Evolutionary conservation across 35 echinoderm and acorn worm genomes (phyloP).

Genomic region (Hemicentrotus pulcherrimus): DNA sequence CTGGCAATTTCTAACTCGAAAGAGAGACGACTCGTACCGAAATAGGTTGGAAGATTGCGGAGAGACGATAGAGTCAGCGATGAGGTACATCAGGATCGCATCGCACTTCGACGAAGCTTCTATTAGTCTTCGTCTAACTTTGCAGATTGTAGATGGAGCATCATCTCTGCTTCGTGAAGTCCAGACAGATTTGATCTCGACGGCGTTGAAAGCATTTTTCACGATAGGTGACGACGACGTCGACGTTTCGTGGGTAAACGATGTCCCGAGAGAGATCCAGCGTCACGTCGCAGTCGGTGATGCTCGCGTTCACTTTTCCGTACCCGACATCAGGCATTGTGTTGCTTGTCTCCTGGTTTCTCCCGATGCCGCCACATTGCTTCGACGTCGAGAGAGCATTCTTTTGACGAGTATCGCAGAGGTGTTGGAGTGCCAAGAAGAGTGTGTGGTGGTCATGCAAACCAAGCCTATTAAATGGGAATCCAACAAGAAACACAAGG

Average conservation of each 20-base stretch:
- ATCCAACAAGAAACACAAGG: background rate
- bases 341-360: slow-evolving; percentile 23
- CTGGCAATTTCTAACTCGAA: slow-evolving; percentile 32
- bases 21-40: slow-evolving; percentile 17
- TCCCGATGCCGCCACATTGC: slow-evolving; percentile 15
- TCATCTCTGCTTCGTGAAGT: slow-evolving; percentile 21
- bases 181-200: slow-evolving; percentile 31
- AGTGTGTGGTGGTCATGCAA: slow-evolving; percentile 42
- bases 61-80: slow-evolving; percentile 39
- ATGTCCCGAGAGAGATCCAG: slow-evolving; percentile 17
- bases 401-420: slow-evolving; percentile 40
- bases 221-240: slow-evolving; percentile 19
- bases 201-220: slow-evolving; percentile 41
- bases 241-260: background rate
- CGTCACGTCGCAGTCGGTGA: background rate
- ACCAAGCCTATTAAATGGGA: background rate
- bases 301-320: slow-evolving; percentile 1
- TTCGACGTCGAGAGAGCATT: slow-evolving; percentile 27
- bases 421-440: slow-evolving; percentile 35
- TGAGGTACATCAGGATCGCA: slow-evolving; percentile 17
- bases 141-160: slow-evolving; percentile 36
- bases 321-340: slow-evolving; percentile 41
- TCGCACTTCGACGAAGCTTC: slow-evolving; percentile 39
- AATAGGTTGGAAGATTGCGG: background rate
- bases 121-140: background rate